These are phyloP conservation scores for Pachypanchax playfairii DNA, from an alignment of 2,113 vertebrate genomes.

Conservation along the genomic window DNA sequence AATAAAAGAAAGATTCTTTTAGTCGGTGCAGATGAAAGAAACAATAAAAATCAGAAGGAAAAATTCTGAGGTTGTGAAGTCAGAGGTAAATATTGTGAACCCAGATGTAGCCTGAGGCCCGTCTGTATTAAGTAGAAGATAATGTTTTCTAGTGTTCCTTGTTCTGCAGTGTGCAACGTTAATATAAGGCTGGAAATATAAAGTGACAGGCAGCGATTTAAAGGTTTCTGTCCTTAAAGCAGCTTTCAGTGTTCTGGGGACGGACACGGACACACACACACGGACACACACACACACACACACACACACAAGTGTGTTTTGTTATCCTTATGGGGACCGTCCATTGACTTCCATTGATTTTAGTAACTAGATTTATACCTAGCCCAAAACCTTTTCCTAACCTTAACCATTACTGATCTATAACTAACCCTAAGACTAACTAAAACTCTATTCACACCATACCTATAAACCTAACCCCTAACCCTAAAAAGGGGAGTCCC, in stretches of 20 bases:
- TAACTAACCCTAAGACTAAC: too few species aligned
- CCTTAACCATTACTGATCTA: too few species aligned
- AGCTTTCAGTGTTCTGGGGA: slow-evolving; percentile 9
- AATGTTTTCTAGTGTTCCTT: slow-evolving; percentile 32
- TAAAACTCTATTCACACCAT: too few species aligned
- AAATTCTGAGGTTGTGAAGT: slow-evolving; percentile 11
- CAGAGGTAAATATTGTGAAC: slow-evolving; percentile 21
- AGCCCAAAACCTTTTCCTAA: too few species aligned
- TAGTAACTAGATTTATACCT: too few species aligned
- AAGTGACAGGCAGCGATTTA: slow-evolving; percentile 66
- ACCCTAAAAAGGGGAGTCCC: too few species aligned
- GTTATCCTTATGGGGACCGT: too few species aligned
- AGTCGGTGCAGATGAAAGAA: neutral
- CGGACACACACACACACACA: slow-evolving; percentile 15
- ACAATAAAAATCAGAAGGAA: neutral
- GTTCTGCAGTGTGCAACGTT: slow-evolving; percentile 33
- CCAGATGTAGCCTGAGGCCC: slow-evolving; percentile 23
- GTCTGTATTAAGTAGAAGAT: slow-evolving; percentile 36
- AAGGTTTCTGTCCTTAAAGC: slow-evolving; percentile 46
- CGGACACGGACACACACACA: slow-evolving; percentile 30
- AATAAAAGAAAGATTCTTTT: neutral
- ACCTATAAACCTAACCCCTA: too few species aligned
- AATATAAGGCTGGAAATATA: slow-evolving; percentile 53
- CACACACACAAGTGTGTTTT: too few species aligned
- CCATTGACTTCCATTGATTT: too few species aligned